Evolutionary conservation across 2,113 vertebrate genomes (phyloP).

Genomic region (Microcebus ravelobensis): DNA sequence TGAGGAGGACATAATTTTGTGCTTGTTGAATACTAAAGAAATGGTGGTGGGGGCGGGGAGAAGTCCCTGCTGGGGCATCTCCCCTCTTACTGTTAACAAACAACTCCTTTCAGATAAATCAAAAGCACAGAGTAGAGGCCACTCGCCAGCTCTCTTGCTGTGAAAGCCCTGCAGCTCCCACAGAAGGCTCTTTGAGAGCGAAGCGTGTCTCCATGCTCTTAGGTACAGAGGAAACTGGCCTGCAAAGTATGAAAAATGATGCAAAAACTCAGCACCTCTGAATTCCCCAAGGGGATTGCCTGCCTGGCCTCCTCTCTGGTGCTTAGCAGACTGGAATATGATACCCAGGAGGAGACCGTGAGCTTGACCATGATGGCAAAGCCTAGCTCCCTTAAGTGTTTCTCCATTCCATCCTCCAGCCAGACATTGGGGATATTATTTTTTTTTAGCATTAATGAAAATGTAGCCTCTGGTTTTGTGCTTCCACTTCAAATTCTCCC

Average conservation of each 20-base stretch:
- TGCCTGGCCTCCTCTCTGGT: background rate
- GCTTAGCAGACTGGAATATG: background rate
- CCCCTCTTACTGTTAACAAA: background rate
- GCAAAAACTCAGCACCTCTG: background rate
- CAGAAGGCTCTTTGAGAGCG: background rate
- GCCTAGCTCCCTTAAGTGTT: background rate
- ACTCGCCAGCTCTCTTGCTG: background rate
- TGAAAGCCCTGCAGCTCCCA: background rate
- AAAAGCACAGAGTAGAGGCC: background rate
- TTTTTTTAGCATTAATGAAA: constrained; percentile 4
- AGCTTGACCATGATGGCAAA: background rate
- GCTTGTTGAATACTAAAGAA: background rate
- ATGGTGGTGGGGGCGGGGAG: background rate
- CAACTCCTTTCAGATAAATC: background rate
- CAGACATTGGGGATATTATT: background rate
- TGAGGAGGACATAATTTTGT: background rate
- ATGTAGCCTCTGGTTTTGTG: background rate
- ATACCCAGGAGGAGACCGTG: background rate
- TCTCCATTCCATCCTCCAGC: background rate
- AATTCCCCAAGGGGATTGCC: background rate
- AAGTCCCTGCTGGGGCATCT: background rate
- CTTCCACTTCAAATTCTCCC: background rate
- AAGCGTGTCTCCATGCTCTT: background rate
- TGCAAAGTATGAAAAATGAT: background rate
- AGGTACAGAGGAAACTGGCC: background rate